Conservation (phyloP, 1,140 invertebrate species). For the Phymastichus coffea region DNA sequence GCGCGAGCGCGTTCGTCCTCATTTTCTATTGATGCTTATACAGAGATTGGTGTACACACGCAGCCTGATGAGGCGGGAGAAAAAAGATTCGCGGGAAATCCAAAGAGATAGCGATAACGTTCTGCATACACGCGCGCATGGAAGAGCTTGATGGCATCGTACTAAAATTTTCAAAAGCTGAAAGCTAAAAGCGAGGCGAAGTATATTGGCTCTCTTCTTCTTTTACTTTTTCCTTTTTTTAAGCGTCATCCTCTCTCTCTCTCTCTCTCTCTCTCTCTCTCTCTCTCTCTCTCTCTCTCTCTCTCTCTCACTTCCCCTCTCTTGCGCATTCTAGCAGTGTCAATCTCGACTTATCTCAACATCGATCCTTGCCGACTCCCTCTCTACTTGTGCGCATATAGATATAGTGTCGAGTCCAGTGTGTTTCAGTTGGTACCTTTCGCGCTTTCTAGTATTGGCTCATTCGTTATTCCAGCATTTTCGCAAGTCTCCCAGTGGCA, state of each 20-base stretch:
- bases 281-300: not conserved
- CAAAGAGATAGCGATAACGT: not conserved
- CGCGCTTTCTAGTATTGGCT: slow-evolving; percentile 1
- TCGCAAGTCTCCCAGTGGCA: slow-evolving; percentile 1
- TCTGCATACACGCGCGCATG: not conserved
- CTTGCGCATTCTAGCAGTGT: not conserved
- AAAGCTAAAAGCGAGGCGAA: not conserved
- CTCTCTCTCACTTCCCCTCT: not conserved
- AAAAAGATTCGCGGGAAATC: too few relatives aligned
- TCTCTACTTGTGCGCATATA: not conserved
- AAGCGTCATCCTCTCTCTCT: too few relatives aligned
- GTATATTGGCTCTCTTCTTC: not conserved
- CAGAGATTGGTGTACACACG: too few relatives aligned
- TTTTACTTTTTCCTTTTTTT: too few relatives aligned
- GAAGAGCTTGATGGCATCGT: not conserved
- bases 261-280: too few relatives aligned
- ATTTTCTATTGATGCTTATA: too few relatives aligned
- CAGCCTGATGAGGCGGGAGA: too few relatives aligned
- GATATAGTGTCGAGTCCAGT: too few relatives aligned
- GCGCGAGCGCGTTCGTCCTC: not conserved
- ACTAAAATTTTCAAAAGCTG: slow-evolving; percentile 14
- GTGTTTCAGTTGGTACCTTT: too few relatives aligned
- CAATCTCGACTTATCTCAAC: slow-evolving; percentile 13
- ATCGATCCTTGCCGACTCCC: not conserved
- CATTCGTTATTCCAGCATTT: slow-evolving; percentile 20